Evolutionary conservation across 2,113 vertebrate genomes (phyloP), one percentile per base, ranked within the genome.

Genomic region (Alosa alosa): DNA sequence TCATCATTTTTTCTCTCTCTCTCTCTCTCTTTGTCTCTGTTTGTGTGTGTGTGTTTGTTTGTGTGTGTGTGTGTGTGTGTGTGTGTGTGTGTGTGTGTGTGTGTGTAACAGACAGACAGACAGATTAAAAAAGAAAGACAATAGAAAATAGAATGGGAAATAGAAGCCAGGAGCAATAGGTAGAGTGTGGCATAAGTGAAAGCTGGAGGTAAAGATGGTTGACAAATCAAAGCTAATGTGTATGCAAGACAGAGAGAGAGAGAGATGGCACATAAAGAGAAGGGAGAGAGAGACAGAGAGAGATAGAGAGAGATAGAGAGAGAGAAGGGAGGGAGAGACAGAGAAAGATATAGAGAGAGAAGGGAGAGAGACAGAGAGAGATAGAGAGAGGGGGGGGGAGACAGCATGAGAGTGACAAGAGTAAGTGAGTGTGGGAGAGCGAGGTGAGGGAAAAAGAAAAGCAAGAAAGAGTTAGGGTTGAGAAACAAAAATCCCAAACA

Each of bases 231-330:
- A 64, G 22, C 57, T 64, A 64, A 6, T 72, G 25, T 72, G 64
- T 72, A 41, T 22, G 39, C 45, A 81, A 22, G 22, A 75, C n/a
- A n/a, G 2, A 36, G 41, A 25, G 82, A 55, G 13, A 3, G 25
- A 68, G 86, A 78, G 85, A 36, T 49, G 50, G 18, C 44, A 47
- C 20, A 49, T 72, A 47, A 85, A 85, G 36, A 60, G 50, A 86
- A 88, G 89, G 84, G 82, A 88, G 87, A 82, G 88, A 87, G 85
- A 92, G 88, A 89, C 90, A 89, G 93, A 90, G 86, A 84, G 88
- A 86, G 89, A 47, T 39, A 86, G 60, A 25, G 60, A 64, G 60
- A 64, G 60, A 64, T 0, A 64, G 60, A 90, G 87, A 13, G 81
- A 88, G 86, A 90, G 31, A 86, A 83, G 90, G 87, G 89, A 90